Percentiles rank a stretch among this genome's conserved stretches.
Evolutionary conservation across 2,113 vertebrate genomes (phyloP).

Genomic region (Pionites leucogaster): DNA sequence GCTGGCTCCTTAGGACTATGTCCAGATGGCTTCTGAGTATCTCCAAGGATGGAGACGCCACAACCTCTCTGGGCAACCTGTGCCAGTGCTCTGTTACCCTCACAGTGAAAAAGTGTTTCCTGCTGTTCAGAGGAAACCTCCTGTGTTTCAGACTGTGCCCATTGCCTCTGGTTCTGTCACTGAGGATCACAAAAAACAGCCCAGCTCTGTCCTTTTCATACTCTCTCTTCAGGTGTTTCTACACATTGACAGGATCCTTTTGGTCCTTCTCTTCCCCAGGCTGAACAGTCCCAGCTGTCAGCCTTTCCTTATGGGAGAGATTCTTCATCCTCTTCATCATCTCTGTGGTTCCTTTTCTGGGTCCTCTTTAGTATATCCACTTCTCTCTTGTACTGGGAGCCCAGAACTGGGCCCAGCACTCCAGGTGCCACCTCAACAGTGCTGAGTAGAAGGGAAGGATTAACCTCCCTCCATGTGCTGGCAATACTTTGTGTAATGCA

Average conservation of each 20-base stretch:
- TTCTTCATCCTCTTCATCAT: neutral
- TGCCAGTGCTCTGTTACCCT: neutral
- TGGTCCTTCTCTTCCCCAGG: neutral
- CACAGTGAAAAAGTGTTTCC: neutral
- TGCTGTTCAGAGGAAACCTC: neutral
- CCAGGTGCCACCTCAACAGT: neutral
- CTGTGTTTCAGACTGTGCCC: neutral
- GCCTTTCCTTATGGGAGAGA: neutral
- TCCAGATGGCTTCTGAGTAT: neutral
- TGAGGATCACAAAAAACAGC: neutral
- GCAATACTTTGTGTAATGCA: neutral
- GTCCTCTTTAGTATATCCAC: no score
- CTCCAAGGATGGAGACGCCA: neutral
- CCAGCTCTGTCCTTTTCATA: neutral
- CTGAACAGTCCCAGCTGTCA: neutral
- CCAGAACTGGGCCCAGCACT: neutral
- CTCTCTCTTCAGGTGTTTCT: neutral
- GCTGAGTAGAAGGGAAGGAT: neutral
- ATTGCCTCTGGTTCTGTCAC: neutral
- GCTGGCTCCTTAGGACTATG: neutral
- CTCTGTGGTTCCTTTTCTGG: neutral
- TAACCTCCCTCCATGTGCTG: neutral
- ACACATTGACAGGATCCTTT: neutral
- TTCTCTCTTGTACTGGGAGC: neutral
- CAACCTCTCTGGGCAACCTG: neutral